Percentiles rank a stretch among this genome's conserved stretches.
Evolutionary conservation across 2,888 invertebrate species (phyloP).

Genomic region (Drosophila diplacantha): DNA sequence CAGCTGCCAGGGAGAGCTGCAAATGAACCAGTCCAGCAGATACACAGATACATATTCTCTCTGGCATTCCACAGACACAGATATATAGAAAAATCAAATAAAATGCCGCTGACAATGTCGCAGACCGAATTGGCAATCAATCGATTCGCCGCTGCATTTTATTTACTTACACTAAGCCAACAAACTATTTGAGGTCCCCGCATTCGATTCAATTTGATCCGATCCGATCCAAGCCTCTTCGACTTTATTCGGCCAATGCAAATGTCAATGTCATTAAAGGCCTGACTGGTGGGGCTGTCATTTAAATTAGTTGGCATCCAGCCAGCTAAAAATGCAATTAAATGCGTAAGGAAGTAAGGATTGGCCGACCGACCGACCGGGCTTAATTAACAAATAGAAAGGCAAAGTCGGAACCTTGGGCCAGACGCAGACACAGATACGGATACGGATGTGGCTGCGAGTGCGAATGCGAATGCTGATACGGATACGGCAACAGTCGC

Average conservation of each 20-base stretch:
- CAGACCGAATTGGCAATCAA: slow-evolving; percentile 53
- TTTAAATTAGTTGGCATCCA: slow-evolving; percentile 55
- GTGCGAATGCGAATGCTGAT: slow-evolving; percentile 25
- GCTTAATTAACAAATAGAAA: slow-evolving; percentile 70
- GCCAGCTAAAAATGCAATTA: slow-evolving; percentile 64
- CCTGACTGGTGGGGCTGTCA: slow-evolving; percentile 13
- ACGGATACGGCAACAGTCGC: slow-evolving; percentile 11
- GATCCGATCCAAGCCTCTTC: slow-evolving; percentile 4
- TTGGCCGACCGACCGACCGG: slow-evolving; percentile 30
- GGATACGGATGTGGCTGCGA: slow-evolving; percentile 38
- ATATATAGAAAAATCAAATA: slow-evolving; percentile 53
- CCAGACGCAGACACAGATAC: slow-evolving; percentile 49
- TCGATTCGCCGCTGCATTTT: slow-evolving; percentile 59
- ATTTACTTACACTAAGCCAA: slow-evolving; percentile 54
- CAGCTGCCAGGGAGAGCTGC: slow-evolving; percentile 61
- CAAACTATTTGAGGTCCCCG: slow-evolving; percentile 36
- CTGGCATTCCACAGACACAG: not conserved
- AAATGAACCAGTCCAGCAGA: slow-evolving; percentile 48
- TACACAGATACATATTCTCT: slow-evolving; percentile 13
- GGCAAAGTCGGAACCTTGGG: slow-evolving; percentile 62
- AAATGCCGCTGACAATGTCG: slow-evolving; percentile 51
- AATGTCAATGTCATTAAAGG: slow-evolving; percentile 69
- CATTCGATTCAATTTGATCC: slow-evolving; percentile 2
- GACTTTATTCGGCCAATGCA: slow-evolving; percentile 42
- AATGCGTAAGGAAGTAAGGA: slow-evolving; percentile 55